Evolutionary conservation across 2,797 vertebrate species (phyloP).

Genomic region (Ataeniobius toweri): DNA sequence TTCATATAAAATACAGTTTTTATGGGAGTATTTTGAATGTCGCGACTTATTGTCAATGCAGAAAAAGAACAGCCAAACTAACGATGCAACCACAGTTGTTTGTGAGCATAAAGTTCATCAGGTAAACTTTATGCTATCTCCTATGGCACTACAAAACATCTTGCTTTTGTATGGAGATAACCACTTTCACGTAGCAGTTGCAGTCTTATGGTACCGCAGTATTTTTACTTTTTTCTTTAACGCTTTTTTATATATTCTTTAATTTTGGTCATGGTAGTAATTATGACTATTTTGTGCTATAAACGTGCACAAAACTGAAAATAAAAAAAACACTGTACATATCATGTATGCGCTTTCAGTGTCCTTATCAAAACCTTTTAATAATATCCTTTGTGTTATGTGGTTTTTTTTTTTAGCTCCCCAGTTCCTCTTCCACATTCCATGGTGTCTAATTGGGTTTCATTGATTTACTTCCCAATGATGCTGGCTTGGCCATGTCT

Average conservation of each 20-base stretch:
- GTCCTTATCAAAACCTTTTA: slow-evolving; percentile 31
- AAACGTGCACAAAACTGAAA: not conserved
- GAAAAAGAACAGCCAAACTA: not conserved
- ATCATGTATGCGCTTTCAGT: not conserved
- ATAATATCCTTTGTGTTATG: slow-evolving; percentile 32
- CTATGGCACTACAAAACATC: not conserved
- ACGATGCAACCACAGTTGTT: not conserved
- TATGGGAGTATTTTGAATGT: not conserved
- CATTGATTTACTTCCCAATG: slow-evolving; percentile 78
- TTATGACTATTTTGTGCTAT: not conserved
- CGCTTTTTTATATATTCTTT: not conserved
- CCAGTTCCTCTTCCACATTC: slow-evolving; percentile 67
- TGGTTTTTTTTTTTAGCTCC: slow-evolving; percentile 34
- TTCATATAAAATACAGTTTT: not conserved
- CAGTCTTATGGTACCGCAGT: too few species aligned
- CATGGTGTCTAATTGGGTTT: slow-evolving; percentile 73
- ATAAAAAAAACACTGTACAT: not conserved
- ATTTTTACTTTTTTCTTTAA: not conserved
- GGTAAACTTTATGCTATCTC: not conserved
- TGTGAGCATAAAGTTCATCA: not conserved
- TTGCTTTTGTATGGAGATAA: not conserved
- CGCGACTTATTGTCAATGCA: not conserved
- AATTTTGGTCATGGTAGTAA: not conserved
- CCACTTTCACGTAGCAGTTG: too few species aligned
- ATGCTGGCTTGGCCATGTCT: slow-evolving; percentile 71